Evolutionary conservation across 2,888 invertebrate genomes (phyloP), one percentile per base, ranked within the genome.

Genomic region (Ochlodes sylvanus): DNA sequence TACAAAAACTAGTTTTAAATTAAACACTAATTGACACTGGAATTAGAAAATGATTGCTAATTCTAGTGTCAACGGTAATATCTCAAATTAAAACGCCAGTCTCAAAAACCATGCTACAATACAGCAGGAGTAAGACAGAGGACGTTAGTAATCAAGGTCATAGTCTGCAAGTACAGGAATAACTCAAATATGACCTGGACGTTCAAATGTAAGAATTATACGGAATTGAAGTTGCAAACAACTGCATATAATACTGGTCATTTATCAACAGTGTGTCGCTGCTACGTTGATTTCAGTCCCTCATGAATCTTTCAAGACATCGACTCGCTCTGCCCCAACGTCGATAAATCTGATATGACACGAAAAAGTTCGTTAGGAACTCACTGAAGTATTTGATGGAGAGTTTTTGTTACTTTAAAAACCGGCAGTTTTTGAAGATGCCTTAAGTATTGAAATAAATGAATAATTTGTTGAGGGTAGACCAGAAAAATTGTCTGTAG

Each of bases 171-270:
- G 74, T 75, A 77, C 74, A 71, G 9, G 79, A 77, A 76, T 76
- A 79, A 86, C 84, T 79, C 83, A 81, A 76, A 73, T 73, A 72
- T 79, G 84, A 87, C 86, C 87, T 77, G 83, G 86, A 85, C 88
- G 77, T 62, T 73, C 71, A 86, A 89, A 91, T 87, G 83, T 78
- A 73, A 72, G 77, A 87, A 90, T 90, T 91, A 89, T 89, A 84
- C 86, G 75, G 68, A 72, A 80, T 73, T 71, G 67, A 76, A 78
- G 79, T 78, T 89, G 89, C 89, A 89, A 84, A 87, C 82, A 83
- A 86, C 84, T 91, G 90, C 90, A 90, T 86, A 80, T 83, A 79
- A 83, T 81, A 76, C 75, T 72, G 57, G n/a, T 73, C 75, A 88
- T 88, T 81, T 78, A 85, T 90, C 87, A 88, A 79, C 72, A 70